Evolutionary conservation across 2,888 invertebrate genomes (phyloP), one percentile per base, ranked within the genome.

Genomic region (Stramonita haemastoma): DNA sequence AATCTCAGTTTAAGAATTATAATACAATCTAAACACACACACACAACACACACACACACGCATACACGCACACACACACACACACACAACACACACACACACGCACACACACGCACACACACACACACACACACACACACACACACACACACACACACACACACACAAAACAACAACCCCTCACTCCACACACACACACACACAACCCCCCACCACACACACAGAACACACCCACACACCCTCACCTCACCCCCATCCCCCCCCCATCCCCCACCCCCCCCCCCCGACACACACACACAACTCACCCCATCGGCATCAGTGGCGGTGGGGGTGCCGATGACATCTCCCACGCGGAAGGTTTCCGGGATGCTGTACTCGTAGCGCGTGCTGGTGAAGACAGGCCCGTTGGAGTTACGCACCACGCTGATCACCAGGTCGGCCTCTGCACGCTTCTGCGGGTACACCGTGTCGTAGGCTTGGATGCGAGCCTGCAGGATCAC

Each of bases 231-330:
- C 32, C 32, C 32, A 79, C 77, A 79, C 77, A 79, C 32, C 1
- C 22, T 15, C 1, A 2, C 22, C 22, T 13, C 22, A 19, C 22
- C 1, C 60, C 13, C 60, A 1, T 22, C 22, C 60, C 22, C 13
- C 19, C 22, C 22, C 60, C 22, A 1, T 60, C 60, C 15, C 60
- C 22, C 46, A 46, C 46, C 2, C 46, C 2, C 46, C n/a, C n/a
- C n/a, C n/a, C n/a, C n/a, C n/a, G n/a, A n/a, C n/a, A n/a, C n/a
- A n/a, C n/a, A n/a, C n/a, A n/a, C n/a, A n/a, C n/a, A n/a, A n/a
- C 92, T 90, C 96, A 98, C 98, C 96, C 98, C 97, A 96, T 99
- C 99, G 66, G 97, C 97, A 96, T 99, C 99, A 15, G 97, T 97
- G 26, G 98, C 98, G 19, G 97, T 97, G 87, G 99, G 97, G n/a